phyloP scores from a whole-genome alignment of 2,888 invertebrate species.

The Diarsia brunnea region DNA sequence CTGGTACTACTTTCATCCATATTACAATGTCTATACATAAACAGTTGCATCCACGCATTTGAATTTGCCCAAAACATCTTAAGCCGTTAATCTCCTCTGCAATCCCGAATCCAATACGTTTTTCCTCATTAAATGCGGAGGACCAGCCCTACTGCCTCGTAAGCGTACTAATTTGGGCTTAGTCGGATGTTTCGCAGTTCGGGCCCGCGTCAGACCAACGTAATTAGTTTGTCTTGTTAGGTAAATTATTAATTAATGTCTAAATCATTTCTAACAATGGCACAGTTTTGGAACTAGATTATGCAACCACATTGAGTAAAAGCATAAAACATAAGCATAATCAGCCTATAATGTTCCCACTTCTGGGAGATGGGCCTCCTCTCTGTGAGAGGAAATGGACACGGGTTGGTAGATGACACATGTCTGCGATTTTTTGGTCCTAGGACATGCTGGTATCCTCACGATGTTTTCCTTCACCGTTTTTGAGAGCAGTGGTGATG shows the following conservation, averaged over 20 bases:
- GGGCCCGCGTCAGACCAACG: conserved; percentile 41
- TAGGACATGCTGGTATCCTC: no score
- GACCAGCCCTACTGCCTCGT: conserved; percentile 29
- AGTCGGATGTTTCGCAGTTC: conserved; percentile 57
- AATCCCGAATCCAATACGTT: conserved; percentile 10
- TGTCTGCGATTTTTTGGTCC: no score
- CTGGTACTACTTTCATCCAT: no score
- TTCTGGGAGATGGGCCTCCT: no score
- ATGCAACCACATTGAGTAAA: conserved; percentile 40
- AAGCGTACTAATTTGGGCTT: conserved; percentile 62
- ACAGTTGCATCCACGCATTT: neutral
- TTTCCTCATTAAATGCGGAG: conserved; percentile 23
- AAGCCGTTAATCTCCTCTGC: neutral
- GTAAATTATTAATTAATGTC: conserved; percentile 67
- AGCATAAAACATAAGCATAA: no score
- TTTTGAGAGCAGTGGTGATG: no score
- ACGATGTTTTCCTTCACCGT: no score
- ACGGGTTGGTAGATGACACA: no score
- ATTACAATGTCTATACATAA: no score
- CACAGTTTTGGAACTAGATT: conserved; percentile 41
- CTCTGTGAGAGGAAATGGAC: no score
- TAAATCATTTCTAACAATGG: conserved; percentile 53
- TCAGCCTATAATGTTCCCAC: no score
- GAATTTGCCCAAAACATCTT: neutral
- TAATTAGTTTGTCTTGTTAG: conserved; percentile 68